Evolutionary conservation across 1,140 invertebrate species (phyloP).

Genomic region (Drosophila bocqueti): DNA sequence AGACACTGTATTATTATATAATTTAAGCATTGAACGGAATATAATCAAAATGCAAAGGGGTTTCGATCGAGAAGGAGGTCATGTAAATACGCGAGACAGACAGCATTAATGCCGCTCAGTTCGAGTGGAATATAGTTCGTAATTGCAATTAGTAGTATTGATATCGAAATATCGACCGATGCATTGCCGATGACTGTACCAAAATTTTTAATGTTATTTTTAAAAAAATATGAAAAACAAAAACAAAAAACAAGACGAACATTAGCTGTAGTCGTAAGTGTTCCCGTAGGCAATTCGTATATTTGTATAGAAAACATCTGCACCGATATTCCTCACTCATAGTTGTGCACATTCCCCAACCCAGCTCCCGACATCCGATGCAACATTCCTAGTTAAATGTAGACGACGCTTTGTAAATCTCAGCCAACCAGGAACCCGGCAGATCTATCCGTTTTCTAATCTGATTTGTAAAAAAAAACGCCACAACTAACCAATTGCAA

Average conservation of each 20-base stretch:
- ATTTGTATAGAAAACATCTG: slow-evolving; percentile 64
- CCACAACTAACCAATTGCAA: slow-evolving; percentile 28
- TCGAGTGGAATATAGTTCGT: slow-evolving; percentile 17
- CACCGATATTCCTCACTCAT: slow-evolving; percentile 25
- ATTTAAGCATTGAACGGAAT: slow-evolving; percentile 58
- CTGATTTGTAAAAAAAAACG: slow-evolving; percentile 60
- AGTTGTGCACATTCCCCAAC: slow-evolving; percentile 27
- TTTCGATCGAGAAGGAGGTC: slow-evolving; percentile 17
- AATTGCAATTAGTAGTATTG: slow-evolving; percentile 45
- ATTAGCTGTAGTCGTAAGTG: slow-evolving; percentile 78
- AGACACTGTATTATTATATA: slow-evolving; percentile 44
- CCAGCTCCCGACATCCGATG: background rate
- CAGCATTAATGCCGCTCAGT: slow-evolving; percentile 58
- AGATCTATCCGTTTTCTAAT: slow-evolving; percentile 55
- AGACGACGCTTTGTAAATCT: slow-evolving; percentile 61
- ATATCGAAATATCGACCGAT: slow-evolving; percentile 29
- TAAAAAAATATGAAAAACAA: slow-evolving; percentile 21
- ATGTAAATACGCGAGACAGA: slow-evolving; percentile 57
- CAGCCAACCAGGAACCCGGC: slow-evolving; percentile 25
- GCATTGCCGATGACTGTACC: slow-evolving; percentile 77
- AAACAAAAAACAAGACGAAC: slow-evolving; percentile 23
- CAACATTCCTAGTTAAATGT: slow-evolving; percentile 27
- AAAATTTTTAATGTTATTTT: slow-evolving; percentile 82
- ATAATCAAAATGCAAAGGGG: slow-evolving; percentile 37
- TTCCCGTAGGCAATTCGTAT: slow-evolving; percentile 67